Evolutionary conservation across 2,113 vertebrate species (phyloP).

Genomic region (Gnathonemus longibarbis): DNA sequence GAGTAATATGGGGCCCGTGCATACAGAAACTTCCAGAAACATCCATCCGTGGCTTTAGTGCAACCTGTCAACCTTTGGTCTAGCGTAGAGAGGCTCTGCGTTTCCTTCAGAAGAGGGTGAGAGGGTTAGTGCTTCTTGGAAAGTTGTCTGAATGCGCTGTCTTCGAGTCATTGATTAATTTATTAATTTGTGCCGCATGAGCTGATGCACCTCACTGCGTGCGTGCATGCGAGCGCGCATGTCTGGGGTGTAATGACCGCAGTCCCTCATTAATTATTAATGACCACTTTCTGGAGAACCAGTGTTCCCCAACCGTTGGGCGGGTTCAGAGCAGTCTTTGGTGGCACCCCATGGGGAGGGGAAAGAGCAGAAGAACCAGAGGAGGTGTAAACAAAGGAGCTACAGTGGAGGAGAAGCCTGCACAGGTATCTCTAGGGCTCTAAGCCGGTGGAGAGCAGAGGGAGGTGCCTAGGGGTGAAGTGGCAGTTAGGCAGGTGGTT

Average conservation of each 20-base stretch:
- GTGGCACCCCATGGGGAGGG: neutral
- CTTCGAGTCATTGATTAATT: constrained; percentile 2
- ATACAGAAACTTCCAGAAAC: neutral
- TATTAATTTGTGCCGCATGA: neutral
- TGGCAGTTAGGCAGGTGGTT: neutral
- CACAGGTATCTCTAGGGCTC: neutral
- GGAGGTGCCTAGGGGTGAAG: neutral
- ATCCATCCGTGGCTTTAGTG: neutral
- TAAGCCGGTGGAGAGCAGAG: neutral
- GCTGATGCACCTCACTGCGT: neutral
- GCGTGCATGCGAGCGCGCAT: neutral
- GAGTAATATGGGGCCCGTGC: neutral
- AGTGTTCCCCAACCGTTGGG: neutral
- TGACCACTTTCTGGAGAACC: neutral
- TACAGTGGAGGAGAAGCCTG: neutral
- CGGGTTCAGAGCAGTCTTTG: neutral
- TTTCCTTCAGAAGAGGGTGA: neutral
- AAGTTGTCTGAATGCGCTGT: neutral
- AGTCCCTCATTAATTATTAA: neutral
- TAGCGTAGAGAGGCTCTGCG: neutral
- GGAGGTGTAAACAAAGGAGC: neutral
- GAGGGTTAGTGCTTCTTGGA: neutral
- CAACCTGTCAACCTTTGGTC: neutral
- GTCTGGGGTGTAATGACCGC: neutral
- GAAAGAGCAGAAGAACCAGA: neutral